Evolutionary conservation across 2,888 invertebrate species (phyloP).

Genomic region (Netelia melanura): DNA sequence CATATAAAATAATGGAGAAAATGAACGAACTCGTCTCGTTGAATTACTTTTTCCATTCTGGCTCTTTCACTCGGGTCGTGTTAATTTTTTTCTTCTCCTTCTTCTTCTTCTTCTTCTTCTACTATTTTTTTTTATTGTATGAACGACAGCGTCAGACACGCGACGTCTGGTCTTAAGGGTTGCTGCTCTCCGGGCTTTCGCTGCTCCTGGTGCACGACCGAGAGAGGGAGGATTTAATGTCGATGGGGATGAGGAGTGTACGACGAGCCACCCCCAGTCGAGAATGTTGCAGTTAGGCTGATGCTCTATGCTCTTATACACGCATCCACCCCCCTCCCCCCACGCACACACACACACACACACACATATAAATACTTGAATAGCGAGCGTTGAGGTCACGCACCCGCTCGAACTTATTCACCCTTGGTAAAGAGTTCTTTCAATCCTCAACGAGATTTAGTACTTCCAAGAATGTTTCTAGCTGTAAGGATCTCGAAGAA

Average conservation of each 20-base stretch:
- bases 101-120: neutral
- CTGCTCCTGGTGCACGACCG: neutral
- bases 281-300: constrained; percentile 29
- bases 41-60: neutral
- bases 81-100: too few relatives aligned
- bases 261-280: constrained; percentile 15
- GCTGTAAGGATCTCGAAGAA: too few relatives aligned
- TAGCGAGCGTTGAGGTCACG: constrained; percentile 22
- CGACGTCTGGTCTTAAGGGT: constrained; percentile 54
- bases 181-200: constrained; percentile 28
- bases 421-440: constrained; percentile 35
- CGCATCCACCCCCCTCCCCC: neutral
- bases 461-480: neutral
- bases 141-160: constrained; percentile 36
- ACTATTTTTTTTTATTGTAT: neutral
- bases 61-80: constrained; percentile 7
- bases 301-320: constrained; percentile 9
- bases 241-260: constrained; percentile 23
- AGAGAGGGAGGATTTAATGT: constrained; percentile 7
- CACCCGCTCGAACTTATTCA: constrained; percentile 42
- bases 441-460: constrained; percentile 47
- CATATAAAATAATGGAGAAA: too few relatives aligned
- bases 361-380: neutral
- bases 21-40: too few relatives aligned
- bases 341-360: neutral